Conservation (phyloP, 92 coral and sea anemone genomes). For the Heliopora coerulea region DNA sequence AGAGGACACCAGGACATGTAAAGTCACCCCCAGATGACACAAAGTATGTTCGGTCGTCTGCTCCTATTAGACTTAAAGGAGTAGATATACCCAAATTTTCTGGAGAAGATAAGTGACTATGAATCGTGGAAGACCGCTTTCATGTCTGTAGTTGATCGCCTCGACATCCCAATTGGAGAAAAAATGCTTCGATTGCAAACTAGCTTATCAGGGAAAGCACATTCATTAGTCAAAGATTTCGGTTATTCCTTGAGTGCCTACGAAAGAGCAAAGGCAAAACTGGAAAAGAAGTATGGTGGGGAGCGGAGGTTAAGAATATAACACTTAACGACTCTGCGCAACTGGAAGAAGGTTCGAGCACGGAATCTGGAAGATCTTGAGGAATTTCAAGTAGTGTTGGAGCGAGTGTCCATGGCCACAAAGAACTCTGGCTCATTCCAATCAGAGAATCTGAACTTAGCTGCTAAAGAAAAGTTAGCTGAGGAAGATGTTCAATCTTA, state of each 20-base stretch:
- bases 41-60: no score
- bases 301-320: conserved; percentile 10
- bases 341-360: conserved; percentile 40
- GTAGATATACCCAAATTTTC: conserved; percentile 21
- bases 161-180: conserved; percentile 35
- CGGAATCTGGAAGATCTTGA: conserved; percentile 48
- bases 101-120: conserved; percentile 13
- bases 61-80: conserved; percentile 16
- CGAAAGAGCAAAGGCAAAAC: conserved; percentile 46
- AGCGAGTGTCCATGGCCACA: conserved; percentile 42
- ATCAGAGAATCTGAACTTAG: conserved; percentile 23
- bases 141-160: neutral
- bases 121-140: conserved; percentile 24
- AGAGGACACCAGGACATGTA: neutral
- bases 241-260: conserved; percentile 54
- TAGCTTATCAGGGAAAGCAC: no score
- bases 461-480: conserved; percentile 54
- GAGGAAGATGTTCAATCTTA: no score
- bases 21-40: no score
- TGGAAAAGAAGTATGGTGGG: conserved; percentile 52
- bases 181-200: conserved; percentile 46
- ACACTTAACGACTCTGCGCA: conserved; percentile 36
- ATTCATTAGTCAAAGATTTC: conserved; percentile 44
- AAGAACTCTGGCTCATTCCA: conserved; percentile 13
- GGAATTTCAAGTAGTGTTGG: conserved; percentile 39